These are phyloP conservation scores for Calliopum simillimum DNA, from an alignment of 2,888 invertebrate species.

Conservation along the genomic window DNA sequence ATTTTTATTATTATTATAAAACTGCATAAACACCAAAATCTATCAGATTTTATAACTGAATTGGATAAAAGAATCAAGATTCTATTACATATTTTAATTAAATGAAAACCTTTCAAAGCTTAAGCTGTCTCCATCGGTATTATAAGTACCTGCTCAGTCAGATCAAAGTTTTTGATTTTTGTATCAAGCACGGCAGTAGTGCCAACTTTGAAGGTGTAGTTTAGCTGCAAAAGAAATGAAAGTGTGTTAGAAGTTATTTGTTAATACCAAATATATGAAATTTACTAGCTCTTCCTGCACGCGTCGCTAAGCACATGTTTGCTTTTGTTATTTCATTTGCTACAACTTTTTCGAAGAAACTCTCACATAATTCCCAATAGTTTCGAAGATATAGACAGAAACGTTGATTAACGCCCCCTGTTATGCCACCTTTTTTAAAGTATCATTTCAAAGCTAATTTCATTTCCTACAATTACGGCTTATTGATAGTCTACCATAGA, in stretches of 20 bases:
- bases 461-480: too few species aligned
- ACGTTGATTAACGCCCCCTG: too few species aligned
- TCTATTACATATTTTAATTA: not conserved
- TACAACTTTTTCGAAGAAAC: too few species aligned
- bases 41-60: conserved; percentile 7
- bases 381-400: conserved; percentile 7
- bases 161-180: conserved; percentile 57
- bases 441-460: too few species aligned
- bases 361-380: too few species aligned
- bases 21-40: conserved; percentile 17
- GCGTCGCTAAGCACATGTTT: not conserved
- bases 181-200: conserved; percentile 57
- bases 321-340: too few species aligned
- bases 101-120: conserved; percentile 14
- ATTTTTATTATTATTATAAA: conserved; percentile 8
- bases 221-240: conserved; percentile 50
- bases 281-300: too few species aligned
- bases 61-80: not conserved
- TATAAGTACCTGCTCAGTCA: conserved; percentile 58
- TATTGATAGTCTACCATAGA: too few species aligned
- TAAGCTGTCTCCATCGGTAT: conserved; percentile 63
- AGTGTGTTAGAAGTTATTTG: conserved; percentile 6
- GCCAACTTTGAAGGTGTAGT: conserved; percentile 62
- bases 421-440: too few species aligned
- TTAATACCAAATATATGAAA: not conserved